phyloP scores from a whole-genome alignment of 2,888 invertebrate genomes.

The Ectropis crepuscularia region DNA sequence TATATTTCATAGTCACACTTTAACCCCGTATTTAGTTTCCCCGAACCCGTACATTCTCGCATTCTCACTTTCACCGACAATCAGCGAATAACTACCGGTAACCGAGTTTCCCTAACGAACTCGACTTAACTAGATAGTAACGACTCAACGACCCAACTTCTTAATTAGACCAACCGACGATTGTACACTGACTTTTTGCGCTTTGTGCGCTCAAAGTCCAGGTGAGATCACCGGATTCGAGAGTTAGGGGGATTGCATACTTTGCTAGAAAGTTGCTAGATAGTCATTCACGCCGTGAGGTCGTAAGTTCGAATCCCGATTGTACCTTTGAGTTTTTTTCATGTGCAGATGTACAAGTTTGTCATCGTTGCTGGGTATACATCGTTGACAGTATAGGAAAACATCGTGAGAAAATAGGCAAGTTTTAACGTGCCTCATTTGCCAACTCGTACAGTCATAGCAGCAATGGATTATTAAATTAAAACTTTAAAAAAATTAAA shows the following conservation, averaged over 20 bases:
- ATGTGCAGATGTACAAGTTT: too few relatives aligned
- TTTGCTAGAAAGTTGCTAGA: neutral
- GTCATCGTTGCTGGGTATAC: too few relatives aligned
- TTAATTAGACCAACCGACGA: conserved; percentile 69
- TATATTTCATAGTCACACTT: conserved; percentile 17
- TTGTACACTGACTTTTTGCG: conserved; percentile 58
- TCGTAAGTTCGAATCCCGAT: too few relatives aligned
- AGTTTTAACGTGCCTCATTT: too few relatives aligned
- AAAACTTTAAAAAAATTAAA: too few relatives aligned
- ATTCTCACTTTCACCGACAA: conserved; percentile 71
- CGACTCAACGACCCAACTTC: conserved; percentile 67
- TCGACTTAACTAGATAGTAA: conserved; percentile 72
- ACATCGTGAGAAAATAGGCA: too few relatives aligned
- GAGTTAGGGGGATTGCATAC: conserved; percentile 1
- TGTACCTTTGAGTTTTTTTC: too few relatives aligned
- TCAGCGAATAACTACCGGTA: conserved; percentile 67
- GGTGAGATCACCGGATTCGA: conserved; percentile 15
- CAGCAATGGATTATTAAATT: too few relatives aligned
- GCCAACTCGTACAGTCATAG: too few relatives aligned
- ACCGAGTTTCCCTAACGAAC: conserved; percentile 77
- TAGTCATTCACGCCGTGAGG: too few relatives aligned
- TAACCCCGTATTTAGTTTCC: conserved; percentile 41
- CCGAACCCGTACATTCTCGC: conserved; percentile 40
- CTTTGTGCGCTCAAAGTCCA: conserved; percentile 37
- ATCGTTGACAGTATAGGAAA: too few relatives aligned